Base-by-base conservation (phyloP, 2,888 invertebrate genomes). In the Flexamia atlantica region DNA sequence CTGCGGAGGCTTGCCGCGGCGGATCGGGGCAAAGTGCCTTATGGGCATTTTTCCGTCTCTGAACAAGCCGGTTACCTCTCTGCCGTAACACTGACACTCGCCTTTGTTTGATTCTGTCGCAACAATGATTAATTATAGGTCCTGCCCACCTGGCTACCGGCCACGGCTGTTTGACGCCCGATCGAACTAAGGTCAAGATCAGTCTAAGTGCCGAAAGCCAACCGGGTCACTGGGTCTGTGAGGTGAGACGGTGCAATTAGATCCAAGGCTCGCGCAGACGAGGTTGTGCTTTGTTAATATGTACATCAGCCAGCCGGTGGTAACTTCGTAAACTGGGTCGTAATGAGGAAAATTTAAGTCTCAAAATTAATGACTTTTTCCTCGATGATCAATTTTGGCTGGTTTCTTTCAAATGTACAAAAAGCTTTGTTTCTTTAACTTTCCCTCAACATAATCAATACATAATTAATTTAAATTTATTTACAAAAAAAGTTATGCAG, bases 121-220 rank as follows among this genome's bases (percentile, higher is more conserved):
- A 30, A 79, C 79, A 79, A 36, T 79, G 79, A 79, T 79, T 79
- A 79, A 79, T 79, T 79, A 79, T 79, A 79, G 28, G 40, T 20
- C 60, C 28, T 28, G 17, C 76, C 79, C 50, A 20, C 28, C 32
- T 79, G 79, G 79, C 79, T 17, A 5, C 20, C n/a, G 32, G 32
- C 79, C 79, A 70, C 36, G 68, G 68, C 68, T 70, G 20, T 70
- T 32, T 46, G 25, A 76, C 23, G 74, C 40, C 79, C 46, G 30
- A 76, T 76, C 76, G 42, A 36, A 72, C 72, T 28, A 79, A 79
- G 79, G 79, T 79, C 79, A 79, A 79, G 79, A 79, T 14, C 36
- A 36, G 57, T 20, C 20, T 25, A 9, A 4, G 25, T 25, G n/a
- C 36, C n/a, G 28, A 9, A 4, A 36, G 53, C 79, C 79, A 79